A percentile compares a stretch with the other conserved stretches of the same genome.
phyloP scores from a whole-genome alignment of 2,113 vertebrate genomes.

The Strigops habroptila region DNA sequence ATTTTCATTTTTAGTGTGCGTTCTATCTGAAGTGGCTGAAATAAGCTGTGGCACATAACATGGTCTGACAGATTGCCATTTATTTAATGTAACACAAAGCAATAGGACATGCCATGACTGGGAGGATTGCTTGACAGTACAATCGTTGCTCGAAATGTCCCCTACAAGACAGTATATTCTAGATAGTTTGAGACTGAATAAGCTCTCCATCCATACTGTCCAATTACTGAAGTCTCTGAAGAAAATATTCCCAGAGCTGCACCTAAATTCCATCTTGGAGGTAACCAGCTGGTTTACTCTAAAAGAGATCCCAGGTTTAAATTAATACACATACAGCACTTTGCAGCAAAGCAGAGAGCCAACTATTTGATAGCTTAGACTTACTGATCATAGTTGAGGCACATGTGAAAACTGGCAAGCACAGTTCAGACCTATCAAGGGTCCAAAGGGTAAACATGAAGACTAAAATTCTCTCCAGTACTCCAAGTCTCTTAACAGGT shows the following conservation, averaged over 20 bases:
- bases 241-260: background rate
- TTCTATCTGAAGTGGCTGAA: background rate
- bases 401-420: background rate
- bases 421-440: background rate
- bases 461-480: background rate
- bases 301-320: background rate
- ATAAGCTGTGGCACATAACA: background rate
- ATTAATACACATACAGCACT: background rate
- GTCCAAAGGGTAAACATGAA: background rate
- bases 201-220: background rate
- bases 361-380: background rate
- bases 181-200: background rate
- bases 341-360: background rate
- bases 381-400: background rate
- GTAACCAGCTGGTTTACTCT: background rate
- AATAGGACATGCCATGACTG: background rate
- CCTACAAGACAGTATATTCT: background rate
- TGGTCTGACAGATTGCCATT: background rate
- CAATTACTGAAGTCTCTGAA: background rate
- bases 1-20: background rate
- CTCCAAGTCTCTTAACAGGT: background rate
- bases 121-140: background rate
- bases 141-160: background rate
- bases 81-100: background rate
- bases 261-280: background rate